Evolutionary conservation across 2,113 vertebrate species (phyloP), one percentile per base, ranked within the genome.

Genomic region (Oryzias celebensis): DNA sequence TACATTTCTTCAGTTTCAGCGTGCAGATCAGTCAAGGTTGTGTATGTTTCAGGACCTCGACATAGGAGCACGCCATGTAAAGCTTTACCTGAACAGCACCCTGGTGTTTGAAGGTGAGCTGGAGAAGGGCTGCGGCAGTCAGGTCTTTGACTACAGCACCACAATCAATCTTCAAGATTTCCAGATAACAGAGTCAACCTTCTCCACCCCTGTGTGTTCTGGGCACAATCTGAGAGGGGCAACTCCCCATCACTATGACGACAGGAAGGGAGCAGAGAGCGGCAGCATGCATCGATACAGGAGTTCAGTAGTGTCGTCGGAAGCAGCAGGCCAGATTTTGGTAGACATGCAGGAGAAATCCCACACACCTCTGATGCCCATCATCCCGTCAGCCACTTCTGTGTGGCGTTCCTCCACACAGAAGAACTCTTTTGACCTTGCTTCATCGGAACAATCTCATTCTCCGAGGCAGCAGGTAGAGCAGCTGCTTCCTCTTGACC

Each of bases 41-140:
- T 75, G 49, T 76, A 2, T 52, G 43, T 71, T 53, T 14, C 26
- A 99, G 97, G 94, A 95, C 51, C 91, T 98, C 51, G 91, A 94
- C 46, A 44, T 95, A 4, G 94, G 95, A 50, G 96, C 91, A 17
- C 94, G 90, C 58, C 88, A 93, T 2, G 88, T 98, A 77, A 95
- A 92, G 81, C 60, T 98, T 16, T 98, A 98, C 28, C 79, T 98
- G 45, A 93, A 97, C 87, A 91, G 94, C 87, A 92, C 82, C 1
- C 83, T 97, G 65, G 85, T 95, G 55, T 98, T 96, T 73, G 93
- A 95, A 52, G 95, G 94, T 0, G 81, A 93, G 54, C 87, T 99
- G 78, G 89, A 91, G 70, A 94, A 90, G 86, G 94, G 94, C 54
- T 91, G 89, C 12, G 94, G 91, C 8, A 93, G 91, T 76, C 85